Conservation (phyloP, 2,113 vertebrate genomes). For the Alaudala cheleensis region DNA sequence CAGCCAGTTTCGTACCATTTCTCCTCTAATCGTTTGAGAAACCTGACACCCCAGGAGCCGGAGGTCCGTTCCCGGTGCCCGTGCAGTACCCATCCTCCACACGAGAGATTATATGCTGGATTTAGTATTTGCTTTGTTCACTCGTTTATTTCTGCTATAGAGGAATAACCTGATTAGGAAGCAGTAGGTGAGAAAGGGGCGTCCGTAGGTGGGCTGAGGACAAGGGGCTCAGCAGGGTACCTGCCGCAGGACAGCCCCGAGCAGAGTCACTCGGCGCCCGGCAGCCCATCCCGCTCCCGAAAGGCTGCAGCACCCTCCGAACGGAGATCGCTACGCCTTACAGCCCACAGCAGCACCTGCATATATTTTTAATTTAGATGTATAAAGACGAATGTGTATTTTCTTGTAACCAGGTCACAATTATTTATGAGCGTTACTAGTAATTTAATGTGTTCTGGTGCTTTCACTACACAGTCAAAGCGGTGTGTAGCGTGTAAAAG, state of each 20-base stretch:
- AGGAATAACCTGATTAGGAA: background rate
- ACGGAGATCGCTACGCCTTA: rapidly evolving
- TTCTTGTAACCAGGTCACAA: background rate
- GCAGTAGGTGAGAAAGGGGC: background rate
- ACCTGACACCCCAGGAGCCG: background rate
- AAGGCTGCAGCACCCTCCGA: background rate
- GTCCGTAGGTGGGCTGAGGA: background rate
- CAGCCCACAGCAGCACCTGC: background rate
- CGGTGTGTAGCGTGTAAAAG: background rate
- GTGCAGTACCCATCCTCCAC: background rate
- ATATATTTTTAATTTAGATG: background rate
- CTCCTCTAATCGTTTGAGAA: background rate
- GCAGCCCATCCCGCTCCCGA: background rate
- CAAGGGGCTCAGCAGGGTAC: background rate
- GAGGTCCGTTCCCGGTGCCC: background rate
- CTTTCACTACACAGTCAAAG: background rate
- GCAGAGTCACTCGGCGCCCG: background rate
- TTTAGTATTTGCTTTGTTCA: background rate
- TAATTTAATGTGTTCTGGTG: background rate
- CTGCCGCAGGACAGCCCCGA: background rate
- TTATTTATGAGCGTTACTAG: background rate
- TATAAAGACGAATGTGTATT: background rate
- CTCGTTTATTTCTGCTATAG: background rate
- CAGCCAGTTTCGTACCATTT: background rate
- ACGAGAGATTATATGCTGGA: background rate